These are phyloP conservation scores for Pristionchus exspectatus DNA, from an alignment of 2,888 invertebrate genomes.

Conservation along the genomic window DNA sequence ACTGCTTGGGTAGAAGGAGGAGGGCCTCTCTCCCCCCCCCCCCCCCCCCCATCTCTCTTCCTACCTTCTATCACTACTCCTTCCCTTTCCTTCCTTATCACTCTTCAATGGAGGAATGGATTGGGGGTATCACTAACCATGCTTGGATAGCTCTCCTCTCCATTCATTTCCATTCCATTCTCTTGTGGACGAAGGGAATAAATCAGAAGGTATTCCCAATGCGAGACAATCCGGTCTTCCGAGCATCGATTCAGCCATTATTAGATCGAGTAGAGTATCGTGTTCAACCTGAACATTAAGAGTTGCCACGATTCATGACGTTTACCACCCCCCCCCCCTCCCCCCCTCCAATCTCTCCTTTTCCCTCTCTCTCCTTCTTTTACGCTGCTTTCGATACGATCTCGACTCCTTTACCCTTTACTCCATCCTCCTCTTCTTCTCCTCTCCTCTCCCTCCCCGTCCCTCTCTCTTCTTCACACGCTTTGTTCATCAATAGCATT, in stretches of 20 bases:
- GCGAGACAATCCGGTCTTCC: not conserved
- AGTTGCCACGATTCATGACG: not conserved
- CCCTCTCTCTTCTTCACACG: not conserved
- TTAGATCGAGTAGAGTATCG: constrained; percentile 20
- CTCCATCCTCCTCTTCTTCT: not conserved
- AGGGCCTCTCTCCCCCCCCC: not conserved
- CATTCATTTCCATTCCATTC: not conserved
- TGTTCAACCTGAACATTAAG: constrained; percentile 8
- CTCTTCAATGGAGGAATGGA: not conserved
- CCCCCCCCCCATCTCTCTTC: constrained; percentile 9
- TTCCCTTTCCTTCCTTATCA: constrained; percentile 9
- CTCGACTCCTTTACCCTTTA: constrained; percentile 23
- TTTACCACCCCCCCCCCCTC: not conserved
- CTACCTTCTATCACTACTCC: constrained; percentile 41
- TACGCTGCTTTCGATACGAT: constrained; percentile 1
- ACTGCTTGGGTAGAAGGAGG: constrained; percentile 33
- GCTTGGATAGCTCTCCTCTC: not conserved
- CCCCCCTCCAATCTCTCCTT: not conserved
- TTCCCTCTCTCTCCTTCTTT: not conserved
- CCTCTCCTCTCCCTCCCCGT: not conserved
- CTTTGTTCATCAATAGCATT: not conserved
- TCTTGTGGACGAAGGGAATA: not conserved
- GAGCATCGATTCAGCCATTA: constrained; percentile 28
- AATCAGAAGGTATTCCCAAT: not conserved
- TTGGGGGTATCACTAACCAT: not conserved